Evolutionary conservation across 2,888 invertebrate genomes (phyloP).

Genomic region (Alsophila aescularia): DNA sequence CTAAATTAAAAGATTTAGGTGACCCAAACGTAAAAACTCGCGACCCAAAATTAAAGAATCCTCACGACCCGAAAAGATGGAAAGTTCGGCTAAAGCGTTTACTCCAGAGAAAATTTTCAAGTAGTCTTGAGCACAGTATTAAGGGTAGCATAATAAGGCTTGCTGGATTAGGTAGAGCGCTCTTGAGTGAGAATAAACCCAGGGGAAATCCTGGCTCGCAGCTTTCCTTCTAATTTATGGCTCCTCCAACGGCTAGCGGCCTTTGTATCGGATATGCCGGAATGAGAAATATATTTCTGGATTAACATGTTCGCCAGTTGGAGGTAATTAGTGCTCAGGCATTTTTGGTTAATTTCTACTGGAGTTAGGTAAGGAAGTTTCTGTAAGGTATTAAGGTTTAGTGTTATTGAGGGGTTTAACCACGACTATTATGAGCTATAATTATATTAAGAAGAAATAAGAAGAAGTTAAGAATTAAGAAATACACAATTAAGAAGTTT

Average conservation of each 20-base stretch:
- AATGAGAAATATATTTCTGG: slow-evolving; percentile 81
- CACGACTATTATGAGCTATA: not conserved
- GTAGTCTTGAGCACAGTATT: slow-evolving; percentile 82
- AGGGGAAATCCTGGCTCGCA: slow-evolving; percentile 82
- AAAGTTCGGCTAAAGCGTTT: slow-evolving; percentile 64
- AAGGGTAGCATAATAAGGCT: slow-evolving; percentile 84
- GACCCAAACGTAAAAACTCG: slow-evolving; percentile 4
- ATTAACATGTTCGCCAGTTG: slow-evolving; percentile 77
- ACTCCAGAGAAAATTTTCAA: slow-evolving; percentile 80
- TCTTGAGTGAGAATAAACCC: slow-evolving; percentile 84
- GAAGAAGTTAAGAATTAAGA: no score
- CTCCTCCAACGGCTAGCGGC: slow-evolving; percentile 79
- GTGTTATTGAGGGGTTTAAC: not conserved
- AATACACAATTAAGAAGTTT: no score
- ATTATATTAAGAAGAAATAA: no score
- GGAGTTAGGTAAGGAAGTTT: slow-evolving; percentile 21
- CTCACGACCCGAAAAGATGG: slow-evolving; percentile 44
- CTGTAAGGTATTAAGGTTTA: not conserved
- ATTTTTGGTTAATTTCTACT: slow-evolving; percentile 44
- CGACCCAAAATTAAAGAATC: slow-evolving; percentile 48
- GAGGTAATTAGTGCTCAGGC: slow-evolving; percentile 70
- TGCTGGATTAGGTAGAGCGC: slow-evolving; percentile 83
- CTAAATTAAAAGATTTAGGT: not conserved
- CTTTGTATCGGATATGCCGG: slow-evolving; percentile 80
- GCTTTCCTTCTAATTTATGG: slow-evolving; percentile 83